Evolutionary conservation across 2,888 invertebrate genomes (phyloP).

Genomic region (Cremastinae sp.): DNA sequence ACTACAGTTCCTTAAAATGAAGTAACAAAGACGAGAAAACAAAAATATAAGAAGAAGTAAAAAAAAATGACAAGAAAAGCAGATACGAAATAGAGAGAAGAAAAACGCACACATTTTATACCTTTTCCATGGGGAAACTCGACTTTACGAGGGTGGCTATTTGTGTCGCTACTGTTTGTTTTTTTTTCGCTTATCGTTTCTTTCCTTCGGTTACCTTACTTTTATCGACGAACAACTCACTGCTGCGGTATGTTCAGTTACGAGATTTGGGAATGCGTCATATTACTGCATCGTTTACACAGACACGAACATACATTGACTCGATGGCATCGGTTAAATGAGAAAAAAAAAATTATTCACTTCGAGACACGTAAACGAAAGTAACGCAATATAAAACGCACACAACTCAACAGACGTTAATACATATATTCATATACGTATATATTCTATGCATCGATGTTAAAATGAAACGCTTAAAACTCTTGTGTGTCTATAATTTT

Average conservation of each 20-base stretch:
- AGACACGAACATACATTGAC: conserved; percentile 28
- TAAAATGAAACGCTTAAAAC: conserved; percentile 43
- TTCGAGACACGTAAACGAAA: conserved; percentile 1
- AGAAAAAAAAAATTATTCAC: background rate
- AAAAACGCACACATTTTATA: conserved; percentile 80
- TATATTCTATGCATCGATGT: conserved; percentile 44
- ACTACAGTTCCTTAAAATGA: conserved; percentile 10
- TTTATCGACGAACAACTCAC: conserved; percentile 25
- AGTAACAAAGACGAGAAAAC: conserved; percentile 11
- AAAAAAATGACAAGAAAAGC: background rate
- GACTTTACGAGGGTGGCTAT: conserved; percentile 65
- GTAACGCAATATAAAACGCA: conserved; percentile 34
- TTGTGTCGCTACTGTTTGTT: conserved; percentile 56
- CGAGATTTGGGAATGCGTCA: conserved; percentile 62
- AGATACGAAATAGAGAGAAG: background rate
- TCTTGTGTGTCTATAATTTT: conserved; percentile 56
- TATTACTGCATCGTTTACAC: conserved; percentile 61
- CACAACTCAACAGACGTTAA: conserved; percentile 35
- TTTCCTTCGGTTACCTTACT: too few relatives aligned
- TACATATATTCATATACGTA: conserved; percentile 46
- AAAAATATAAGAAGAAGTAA: too few relatives aligned
- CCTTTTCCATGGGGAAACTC: conserved; percentile 81
- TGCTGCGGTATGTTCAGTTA: conserved; percentile 49
- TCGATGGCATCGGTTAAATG: background rate
- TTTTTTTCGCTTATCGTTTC: conserved; percentile 44